phyloP scores from a whole-genome alignment of 2,888 invertebrate genomes.

The Tanypteryx hageni region DNA sequence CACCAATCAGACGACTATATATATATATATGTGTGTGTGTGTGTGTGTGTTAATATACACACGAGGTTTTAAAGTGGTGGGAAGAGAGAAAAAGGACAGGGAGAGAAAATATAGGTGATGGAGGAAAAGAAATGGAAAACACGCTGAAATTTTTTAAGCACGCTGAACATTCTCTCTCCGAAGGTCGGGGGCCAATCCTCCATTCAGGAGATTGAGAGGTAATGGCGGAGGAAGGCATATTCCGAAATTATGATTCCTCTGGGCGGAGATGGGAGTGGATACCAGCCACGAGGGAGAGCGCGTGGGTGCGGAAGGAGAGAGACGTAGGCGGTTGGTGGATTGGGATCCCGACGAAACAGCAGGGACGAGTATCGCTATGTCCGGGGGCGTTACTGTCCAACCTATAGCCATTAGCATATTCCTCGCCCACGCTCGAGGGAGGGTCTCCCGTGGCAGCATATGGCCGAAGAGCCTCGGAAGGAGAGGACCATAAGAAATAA shows the following conservation, averaged over 20 bases:
- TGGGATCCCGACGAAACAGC: background rate
- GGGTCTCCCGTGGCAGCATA: background rate
- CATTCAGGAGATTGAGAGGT: conserved; percentile 22
- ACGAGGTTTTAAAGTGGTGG: too few species aligned
- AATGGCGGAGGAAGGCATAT: conserved; percentile 17
- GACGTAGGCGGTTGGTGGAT: background rate
- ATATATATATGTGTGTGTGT: too few species aligned
- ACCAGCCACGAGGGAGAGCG: background rate
- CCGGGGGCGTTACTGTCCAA: conserved; percentile 16
- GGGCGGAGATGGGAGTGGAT: background rate
- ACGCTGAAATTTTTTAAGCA: background rate
- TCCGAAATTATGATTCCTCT: conserved; percentile 18
- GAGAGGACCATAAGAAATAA: too few species aligned
- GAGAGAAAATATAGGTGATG: background rate
- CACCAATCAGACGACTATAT: too few species aligned
- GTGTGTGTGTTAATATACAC: too few species aligned
- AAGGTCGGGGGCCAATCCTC: conserved; percentile 37
- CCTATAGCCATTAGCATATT: conserved; percentile 32
- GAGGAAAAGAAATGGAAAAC: background rate
- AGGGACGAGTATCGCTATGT: background rate
- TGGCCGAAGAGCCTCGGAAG: background rate
- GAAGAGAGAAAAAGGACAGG: background rate
- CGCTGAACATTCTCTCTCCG: background rate
- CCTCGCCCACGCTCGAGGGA: background rate
- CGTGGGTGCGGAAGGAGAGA: conserved; percentile 2